Conservation (phyloP, 1,140 invertebrate species). For the Cheumatopsyche charites region DNA sequence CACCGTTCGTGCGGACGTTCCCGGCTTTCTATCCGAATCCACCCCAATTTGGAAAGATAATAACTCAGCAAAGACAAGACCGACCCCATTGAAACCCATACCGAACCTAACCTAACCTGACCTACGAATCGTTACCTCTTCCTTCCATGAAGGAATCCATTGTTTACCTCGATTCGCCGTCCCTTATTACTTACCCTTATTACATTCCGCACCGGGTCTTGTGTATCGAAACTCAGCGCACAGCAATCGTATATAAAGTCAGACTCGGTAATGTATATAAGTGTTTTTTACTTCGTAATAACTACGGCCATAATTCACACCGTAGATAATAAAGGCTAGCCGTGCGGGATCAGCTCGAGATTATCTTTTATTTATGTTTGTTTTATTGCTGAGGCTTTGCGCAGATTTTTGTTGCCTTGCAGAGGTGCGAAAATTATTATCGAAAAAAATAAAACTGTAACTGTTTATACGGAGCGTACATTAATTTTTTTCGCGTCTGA, state of each 20-base stretch:
- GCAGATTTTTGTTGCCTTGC: not conserved
- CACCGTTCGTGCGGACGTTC: not conserved
- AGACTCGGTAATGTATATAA: not conserved
- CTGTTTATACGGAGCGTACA: not conserved
- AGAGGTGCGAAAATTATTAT: not conserved
- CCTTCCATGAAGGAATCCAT: not conserved
- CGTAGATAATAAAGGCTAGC: slow-evolving; percentile 14
- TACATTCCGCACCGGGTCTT: not conserved
- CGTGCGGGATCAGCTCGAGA: not conserved
- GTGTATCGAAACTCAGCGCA: not conserved
- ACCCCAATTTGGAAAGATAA: slow-evolving; percentile 8
- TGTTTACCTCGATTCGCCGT: not conserved
- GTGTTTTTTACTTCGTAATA: slow-evolving; percentile 9
- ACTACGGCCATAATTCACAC: slow-evolving; percentile 5
- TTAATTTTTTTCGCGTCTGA: not conserved
- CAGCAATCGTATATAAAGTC: not conserved
- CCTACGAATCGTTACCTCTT: not conserved
- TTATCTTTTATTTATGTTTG: slow-evolving; percentile 12
- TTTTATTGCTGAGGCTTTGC: slow-evolving; percentile 2
- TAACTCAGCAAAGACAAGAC: slow-evolving; percentile 22
- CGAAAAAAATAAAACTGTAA: not conserved
- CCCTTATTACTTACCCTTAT: slow-evolving; percentile 7
- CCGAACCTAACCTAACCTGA: not conserved
- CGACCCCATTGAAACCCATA: not conserved
- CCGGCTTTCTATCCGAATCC: not conserved